Evolutionary conservation across 2,113 vertebrate genomes (phyloP).

Genomic region (Catagonus wagneri): DNA sequence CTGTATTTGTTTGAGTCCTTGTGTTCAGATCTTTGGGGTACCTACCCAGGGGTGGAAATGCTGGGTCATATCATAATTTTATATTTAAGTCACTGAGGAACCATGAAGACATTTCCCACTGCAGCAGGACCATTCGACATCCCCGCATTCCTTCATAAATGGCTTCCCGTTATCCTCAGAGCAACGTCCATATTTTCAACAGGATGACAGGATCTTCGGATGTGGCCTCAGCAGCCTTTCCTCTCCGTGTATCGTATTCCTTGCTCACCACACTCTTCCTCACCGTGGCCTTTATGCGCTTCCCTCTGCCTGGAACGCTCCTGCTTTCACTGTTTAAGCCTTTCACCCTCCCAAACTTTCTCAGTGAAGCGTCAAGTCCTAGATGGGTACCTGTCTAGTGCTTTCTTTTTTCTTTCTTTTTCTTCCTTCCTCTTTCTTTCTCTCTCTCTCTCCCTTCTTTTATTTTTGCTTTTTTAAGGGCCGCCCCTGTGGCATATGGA

Average conservation of each 20-base stretch:
- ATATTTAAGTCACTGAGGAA: neutral
- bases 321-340: neutral
- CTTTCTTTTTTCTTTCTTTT: too few relatives aligned
- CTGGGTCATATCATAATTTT: neutral
- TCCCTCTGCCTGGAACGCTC: too few relatives aligned
- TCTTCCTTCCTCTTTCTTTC: too few relatives aligned
- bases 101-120: neutral
- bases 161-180: neutral
- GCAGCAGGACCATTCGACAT: too few relatives aligned
- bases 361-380: neutral
- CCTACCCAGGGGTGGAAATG: neutral
- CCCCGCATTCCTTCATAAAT: neutral
- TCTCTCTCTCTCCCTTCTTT: too few relatives aligned
- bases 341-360: neutral
- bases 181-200: neutral
- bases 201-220: neutral
- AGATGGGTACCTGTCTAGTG: too few relatives aligned
- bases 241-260: neutral
- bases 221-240: neutral
- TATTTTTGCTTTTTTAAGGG: too few relatives aligned
- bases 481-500: too few relatives aligned
- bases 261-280: neutral
- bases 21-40: neutral
- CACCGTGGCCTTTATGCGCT: accelerated
- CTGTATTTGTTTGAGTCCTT: accelerated